A percentile compares a stretch with the other conserved stretches of the same genome.
These are phyloP conservation scores for Ramphastos sulfuratus DNA, from an alignment of 2,113 vertebrate species.

Conservation along the genomic window DNA sequence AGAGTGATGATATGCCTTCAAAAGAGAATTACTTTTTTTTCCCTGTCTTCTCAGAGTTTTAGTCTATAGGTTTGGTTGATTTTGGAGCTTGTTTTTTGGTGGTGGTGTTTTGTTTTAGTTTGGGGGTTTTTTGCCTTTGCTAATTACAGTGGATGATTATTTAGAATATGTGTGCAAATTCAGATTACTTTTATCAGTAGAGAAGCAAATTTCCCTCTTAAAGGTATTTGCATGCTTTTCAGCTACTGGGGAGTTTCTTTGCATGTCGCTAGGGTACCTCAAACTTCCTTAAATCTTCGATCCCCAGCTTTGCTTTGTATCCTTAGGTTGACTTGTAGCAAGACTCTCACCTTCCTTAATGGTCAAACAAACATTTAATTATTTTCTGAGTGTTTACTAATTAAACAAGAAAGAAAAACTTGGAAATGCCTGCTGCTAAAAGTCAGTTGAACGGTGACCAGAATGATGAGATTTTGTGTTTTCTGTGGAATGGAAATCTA, in stretches of 20 bases:
- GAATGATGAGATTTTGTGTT: slow-evolving; percentile 28
- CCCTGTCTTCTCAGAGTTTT: not conserved
- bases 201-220: not conserved
- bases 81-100: no score
- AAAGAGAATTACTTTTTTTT: slow-evolving; percentile 20
- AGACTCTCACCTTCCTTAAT: not conserved
- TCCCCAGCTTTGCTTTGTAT: not conserved
- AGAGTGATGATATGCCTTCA: not conserved
- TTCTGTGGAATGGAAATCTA: slow-evolving; percentile 34
- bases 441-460: not conserved
- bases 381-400: not conserved
- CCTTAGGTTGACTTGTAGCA: not conserved
- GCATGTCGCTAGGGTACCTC: not conserved
- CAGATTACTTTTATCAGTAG: not conserved
- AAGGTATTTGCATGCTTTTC: not conserved
- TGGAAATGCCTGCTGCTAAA: not conserved
- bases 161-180: not conserved
- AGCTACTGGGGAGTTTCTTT: not conserved
- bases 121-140: not conserved
- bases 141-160: not conserved
- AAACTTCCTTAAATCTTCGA: not conserved
- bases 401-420: not conserved
- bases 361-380: not conserved
- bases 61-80: not conserved
- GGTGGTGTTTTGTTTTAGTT: not conserved